Evolutionary conservation across 35 echinoderm and acorn worm genomes (phyloP), one percentile per base, ranked within the genome.

Genomic region (Holothuria glaberrima): DNA sequence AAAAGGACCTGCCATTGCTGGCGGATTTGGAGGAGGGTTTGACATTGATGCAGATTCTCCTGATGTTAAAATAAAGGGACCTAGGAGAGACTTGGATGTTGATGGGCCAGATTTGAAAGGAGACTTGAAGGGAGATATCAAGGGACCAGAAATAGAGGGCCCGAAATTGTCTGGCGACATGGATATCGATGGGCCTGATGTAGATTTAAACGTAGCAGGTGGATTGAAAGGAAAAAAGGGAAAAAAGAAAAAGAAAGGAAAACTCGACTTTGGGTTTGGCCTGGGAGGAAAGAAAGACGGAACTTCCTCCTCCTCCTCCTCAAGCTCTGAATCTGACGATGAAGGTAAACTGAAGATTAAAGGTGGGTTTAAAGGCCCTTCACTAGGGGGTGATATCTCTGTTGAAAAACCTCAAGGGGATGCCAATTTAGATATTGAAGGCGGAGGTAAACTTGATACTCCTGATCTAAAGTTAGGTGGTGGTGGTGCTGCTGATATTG

Each of bases 241-340:
- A 2, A 84, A 61, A 84, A 93, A 94, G 65, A 84, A 61, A 84
- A 93, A 94, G 65, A 87, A 87, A 71, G 85, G 85, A 41, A 71
- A 71, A 54, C 26, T 87, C 65, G 85, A 59, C 41, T 71, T 87
- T 87, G 85, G 85, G 9, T 70, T 87, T 71, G 85, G 85, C n/a
- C 9, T 84, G 14, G 85, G 85, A 26, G 85, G 85, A 38, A 60
- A 84, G 33, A 84, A 61, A 50, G 62, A 65, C 50, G 75, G 77
- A 13, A 87, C 85, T 21, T 86, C 83, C 10, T 82, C 79, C 0
- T 82, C 79, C 67, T 86, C 83, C 10, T 83, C 80, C 12, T 86
- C 83, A 16, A 65, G 62, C n/a, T 87, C 85, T 31, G 85, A 87
- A 48, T 64, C 61, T 87, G 85, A 87, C 19, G 85, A 65, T 48